Percentiles rank a stretch among this genome's conserved stretches.
These are phyloP conservation scores for Mycalesis mineus DNA, from an alignment of 2,888 invertebrate genomes.

Conservation along the genomic window DNA sequence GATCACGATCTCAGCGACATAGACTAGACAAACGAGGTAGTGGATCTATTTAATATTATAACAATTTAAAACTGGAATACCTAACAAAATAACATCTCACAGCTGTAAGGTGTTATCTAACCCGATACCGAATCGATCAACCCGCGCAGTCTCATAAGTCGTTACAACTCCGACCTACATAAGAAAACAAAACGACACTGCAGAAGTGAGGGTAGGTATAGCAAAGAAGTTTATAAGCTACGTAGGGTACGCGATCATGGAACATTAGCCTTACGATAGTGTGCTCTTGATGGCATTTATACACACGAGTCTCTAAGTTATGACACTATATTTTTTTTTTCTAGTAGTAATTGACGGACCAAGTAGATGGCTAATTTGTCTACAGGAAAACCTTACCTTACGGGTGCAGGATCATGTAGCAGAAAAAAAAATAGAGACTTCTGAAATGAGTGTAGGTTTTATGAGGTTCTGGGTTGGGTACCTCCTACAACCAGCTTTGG, in stretches of 20 bases:
- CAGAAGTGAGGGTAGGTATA: conserved; percentile 35
- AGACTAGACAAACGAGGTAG: too few species aligned
- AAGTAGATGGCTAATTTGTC: too few species aligned
- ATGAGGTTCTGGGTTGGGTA: too few species aligned
- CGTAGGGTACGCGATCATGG: conserved; percentile 49
- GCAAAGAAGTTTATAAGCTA: conserved; percentile 54
- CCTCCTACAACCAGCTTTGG: too few species aligned
- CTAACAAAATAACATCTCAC: background rate
- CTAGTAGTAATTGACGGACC: too few species aligned
- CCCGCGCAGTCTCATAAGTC: conserved; percentile 33
- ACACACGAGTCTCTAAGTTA: conserved; percentile 36
- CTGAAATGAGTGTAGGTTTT: too few species aligned
- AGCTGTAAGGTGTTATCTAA: conserved; percentile 19
- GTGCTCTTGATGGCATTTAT: conserved; percentile 53
- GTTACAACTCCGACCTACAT: conserved; percentile 28
- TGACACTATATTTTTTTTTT: background rate
- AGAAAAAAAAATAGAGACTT: too few species aligned
- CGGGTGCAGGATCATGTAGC: too few species aligned
- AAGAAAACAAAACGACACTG: conserved; percentile 20
- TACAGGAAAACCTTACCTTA: too few species aligned
- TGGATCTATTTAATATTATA: too few species aligned
- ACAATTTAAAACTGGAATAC: too few species aligned
- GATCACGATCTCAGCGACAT: too few species aligned
- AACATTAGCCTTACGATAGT: conserved; percentile 67
- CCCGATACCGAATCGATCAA: conserved; percentile 30